phyloP scores from a whole-genome alignment of 2,888 invertebrate species.

The Crepidodera aurea region DNA sequence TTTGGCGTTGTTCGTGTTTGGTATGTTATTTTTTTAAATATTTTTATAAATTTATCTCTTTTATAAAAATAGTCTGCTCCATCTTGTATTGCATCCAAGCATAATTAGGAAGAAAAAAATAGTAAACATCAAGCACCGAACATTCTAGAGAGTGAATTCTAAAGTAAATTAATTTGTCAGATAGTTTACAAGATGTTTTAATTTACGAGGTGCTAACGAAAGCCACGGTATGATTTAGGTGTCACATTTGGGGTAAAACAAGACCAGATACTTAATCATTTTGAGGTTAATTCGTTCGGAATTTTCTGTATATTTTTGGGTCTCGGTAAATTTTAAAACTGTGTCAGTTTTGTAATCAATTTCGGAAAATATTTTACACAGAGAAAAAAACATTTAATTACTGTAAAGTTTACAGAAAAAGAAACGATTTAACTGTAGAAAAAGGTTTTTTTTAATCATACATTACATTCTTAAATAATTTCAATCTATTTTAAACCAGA shows the following conservation, averaged over 20 bases:
- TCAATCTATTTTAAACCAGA: not conserved
- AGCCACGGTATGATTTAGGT: not conserved
- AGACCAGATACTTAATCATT: not conserved
- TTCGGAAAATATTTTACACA: no score
- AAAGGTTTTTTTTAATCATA: no score
- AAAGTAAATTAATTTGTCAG: not conserved
- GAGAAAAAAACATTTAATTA: no score
- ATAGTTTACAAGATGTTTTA: not conserved
- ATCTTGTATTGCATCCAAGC: no score
- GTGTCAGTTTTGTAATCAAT: not conserved
- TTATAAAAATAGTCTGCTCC: no score
- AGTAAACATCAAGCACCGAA: no score
- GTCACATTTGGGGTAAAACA: not conserved
- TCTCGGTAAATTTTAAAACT: not conserved
- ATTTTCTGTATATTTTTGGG: not conserved
- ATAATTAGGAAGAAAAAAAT: no score
- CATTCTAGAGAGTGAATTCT: not conserved
- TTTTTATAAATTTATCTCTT: no score
- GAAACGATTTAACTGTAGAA: no score
- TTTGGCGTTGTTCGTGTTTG: no score
- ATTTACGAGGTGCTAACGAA: not conserved
- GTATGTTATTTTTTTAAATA: no score
- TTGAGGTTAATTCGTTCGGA: not conserved
- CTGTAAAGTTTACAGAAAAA: no score
- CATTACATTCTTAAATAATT: constrained; percentile 1